Conservation (phyloP, 1,140 invertebrate species). For the Papilio dardanus region DNA sequence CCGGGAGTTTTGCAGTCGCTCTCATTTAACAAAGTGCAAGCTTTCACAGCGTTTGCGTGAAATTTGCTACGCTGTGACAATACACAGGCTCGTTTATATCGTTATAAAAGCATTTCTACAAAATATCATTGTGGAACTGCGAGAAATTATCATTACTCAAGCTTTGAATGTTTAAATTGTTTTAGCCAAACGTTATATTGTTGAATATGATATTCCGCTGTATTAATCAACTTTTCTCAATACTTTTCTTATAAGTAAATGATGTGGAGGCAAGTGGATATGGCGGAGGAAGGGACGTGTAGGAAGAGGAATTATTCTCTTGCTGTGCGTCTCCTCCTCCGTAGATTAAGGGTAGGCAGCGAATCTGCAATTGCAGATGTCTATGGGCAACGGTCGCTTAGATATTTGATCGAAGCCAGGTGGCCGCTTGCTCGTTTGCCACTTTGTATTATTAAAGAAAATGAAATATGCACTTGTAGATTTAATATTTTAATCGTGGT, state of each 20-base stretch:
- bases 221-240: background rate
- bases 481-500: background rate
- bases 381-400: no score
- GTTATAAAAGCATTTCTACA: slow-evolving; percentile 55
- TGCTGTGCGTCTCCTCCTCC: no score
- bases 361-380: no score
- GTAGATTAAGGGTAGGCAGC: no score
- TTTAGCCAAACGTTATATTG: slow-evolving; percentile 12
- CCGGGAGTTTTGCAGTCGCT: slow-evolving; percentile 62
- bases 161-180: slow-evolving; percentile 16
- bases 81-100: slow-evolving; percentile 50
- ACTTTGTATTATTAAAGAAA: no score
- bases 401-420: no score
- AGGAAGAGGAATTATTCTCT: no score
- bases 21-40: slow-evolving; percentile 76
- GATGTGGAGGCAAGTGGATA: no score
- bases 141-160: slow-evolving; percentile 27
- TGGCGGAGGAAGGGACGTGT: no score
- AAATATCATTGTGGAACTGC: slow-evolving; percentile 42
- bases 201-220: slow-evolving; percentile 34
- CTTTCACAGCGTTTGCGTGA: slow-evolving; percentile 62
- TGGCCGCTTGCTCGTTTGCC: no score
- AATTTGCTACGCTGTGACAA: slow-evolving; percentile 60
- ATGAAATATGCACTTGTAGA: background rate
- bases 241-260: no score